A percentile compares a stretch with the other conserved stretches of the same genome.
phyloP scores from a whole-genome alignment of 2,888 invertebrate genomes.

The Drosophila mercatorum region DNA sequence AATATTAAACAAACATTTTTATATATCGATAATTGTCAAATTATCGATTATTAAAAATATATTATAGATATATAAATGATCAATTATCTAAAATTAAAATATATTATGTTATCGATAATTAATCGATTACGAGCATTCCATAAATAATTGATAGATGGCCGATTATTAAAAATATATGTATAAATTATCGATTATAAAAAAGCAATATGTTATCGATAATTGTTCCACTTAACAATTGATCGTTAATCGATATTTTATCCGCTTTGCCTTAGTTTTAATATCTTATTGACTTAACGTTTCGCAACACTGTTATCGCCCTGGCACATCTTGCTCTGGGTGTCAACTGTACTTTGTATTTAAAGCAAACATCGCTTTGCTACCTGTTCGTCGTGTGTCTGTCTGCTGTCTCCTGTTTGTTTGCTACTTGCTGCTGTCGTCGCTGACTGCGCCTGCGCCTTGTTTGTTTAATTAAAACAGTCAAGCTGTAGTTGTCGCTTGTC shows the following conservation, averaged over 20 bases:
- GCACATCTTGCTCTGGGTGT: slow-evolving; percentile 30
- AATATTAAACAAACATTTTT: no score
- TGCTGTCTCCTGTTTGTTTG: slow-evolving; percentile 31
- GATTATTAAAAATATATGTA: no score
- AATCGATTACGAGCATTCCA: no score
- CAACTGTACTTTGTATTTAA: slow-evolving; percentile 61
- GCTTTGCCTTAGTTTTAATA: not conserved
- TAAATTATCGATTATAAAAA: no score
- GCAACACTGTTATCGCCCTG: slow-evolving; percentile 17
- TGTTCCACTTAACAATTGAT: no score
- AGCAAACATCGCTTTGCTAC: slow-evolving; percentile 60
- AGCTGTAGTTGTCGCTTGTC: slow-evolving; percentile 48
- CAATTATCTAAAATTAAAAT: no score
- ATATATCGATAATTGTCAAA: not conserved
- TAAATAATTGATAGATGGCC: no score
- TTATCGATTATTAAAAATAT: not conserved
- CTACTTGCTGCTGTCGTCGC: slow-evolving; percentile 34
- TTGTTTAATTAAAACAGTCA: slow-evolving; percentile 76
- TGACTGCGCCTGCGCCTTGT: slow-evolving; percentile 50
- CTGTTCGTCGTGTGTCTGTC: slow-evolving; percentile 38
- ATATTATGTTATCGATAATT: no score
- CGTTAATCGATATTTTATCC: not conserved
- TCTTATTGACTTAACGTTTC: not conserved
- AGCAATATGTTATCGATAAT: no score
- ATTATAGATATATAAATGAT: no score